phyloP scores from a whole-genome alignment of 2,797 vertebrate genomes.

The Helarctos malayanus region DNA sequence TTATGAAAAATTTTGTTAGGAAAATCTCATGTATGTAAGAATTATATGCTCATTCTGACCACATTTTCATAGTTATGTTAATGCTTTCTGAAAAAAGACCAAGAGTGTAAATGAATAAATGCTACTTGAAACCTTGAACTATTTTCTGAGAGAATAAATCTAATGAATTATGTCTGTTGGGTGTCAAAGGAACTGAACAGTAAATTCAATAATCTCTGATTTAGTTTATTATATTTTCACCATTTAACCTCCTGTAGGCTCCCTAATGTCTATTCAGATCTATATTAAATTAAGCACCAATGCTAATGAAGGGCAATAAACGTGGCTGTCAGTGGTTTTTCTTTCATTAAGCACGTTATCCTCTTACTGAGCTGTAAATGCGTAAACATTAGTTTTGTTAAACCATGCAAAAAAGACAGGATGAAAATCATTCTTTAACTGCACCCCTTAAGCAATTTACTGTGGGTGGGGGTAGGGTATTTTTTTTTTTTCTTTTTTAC shows the following conservation, averaged over 20 bases:
- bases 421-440: slow-evolving; percentile 90
- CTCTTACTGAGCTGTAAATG: slow-evolving; percentile 93
- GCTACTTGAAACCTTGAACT: slow-evolving; percentile 83
- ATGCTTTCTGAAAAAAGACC: slow-evolving; percentile 82
- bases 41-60: slow-evolving; percentile 61
- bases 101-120: slow-evolving; percentile 85
- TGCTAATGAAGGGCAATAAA: slow-evolving; percentile 95
- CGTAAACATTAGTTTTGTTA: slow-evolving; percentile 93
- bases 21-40: slow-evolving; percentile 64
- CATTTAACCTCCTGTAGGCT: slow-evolving; percentile 94
- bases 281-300: slow-evolving; percentile 94
- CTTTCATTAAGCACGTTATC: slow-evolving; percentile 95
- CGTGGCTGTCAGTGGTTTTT: slow-evolving; percentile 93
- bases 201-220: slow-evolving; percentile 93
- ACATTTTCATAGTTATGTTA: slow-evolving; percentile 74
- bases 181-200: slow-evolving; percentile 92
- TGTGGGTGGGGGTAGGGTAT: background rate
- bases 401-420: slow-evolving; percentile 91
- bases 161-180: slow-evolving; percentile 91
- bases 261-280: slow-evolving; percentile 94
- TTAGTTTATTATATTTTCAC: slow-evolving; percentile 92
- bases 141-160: slow-evolving; percentile 86
- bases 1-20: slow-evolving; percentile 59
- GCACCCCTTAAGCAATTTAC: slow-evolving; percentile 85
- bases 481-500: slow-evolving; percentile 83